A percentile compares a stretch with the other conserved stretches of the same genome.
phyloP scores from a whole-genome alignment of 2,797 vertebrate genomes.

The Chelmon rostratus region DNA sequence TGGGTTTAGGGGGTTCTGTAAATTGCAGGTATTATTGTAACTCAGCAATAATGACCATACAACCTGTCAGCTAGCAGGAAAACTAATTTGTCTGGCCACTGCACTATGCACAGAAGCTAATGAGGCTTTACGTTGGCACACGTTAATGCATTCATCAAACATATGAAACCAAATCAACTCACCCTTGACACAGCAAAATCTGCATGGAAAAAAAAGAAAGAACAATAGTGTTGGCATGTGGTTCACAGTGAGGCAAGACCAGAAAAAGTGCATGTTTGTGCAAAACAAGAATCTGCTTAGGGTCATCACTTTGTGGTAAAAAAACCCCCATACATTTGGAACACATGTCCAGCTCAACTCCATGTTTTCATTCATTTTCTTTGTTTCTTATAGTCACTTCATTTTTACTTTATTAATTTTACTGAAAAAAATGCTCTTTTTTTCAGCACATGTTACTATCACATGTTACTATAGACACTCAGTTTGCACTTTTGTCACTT shows the following conservation, averaged over 20 bases:
- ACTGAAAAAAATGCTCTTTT: too few relatives aligned
- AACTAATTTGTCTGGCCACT: too few relatives aligned
- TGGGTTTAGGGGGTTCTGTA: too few relatives aligned
- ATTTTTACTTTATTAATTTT: neutral
- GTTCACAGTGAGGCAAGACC: slow-evolving; percentile 9
- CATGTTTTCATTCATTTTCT: neutral
- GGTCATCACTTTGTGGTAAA: slow-evolving; percentile 15
- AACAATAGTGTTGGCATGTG: slow-evolving; percentile 58
- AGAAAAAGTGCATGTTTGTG: slow-evolving; percentile 50
- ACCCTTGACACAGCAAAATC: slow-evolving; percentile 94
- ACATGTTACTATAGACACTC: too few relatives aligned
- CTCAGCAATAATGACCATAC: too few relatives aligned
- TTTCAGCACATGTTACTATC: too few relatives aligned
- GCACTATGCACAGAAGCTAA: neutral
- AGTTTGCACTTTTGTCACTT: too few relatives aligned
- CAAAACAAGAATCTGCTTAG: slow-evolving; percentile 63
- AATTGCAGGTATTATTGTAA: too few relatives aligned
- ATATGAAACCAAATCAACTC: slow-evolving; percentile 78
- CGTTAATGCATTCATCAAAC: neutral
- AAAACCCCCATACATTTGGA: neutral
- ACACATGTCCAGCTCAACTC: neutral
- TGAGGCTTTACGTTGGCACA: neutral
- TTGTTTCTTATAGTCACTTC: neutral
- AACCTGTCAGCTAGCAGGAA: too few relatives aligned
- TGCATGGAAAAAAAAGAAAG: slow-evolving; percentile 81